These are phyloP conservation scores for Strigamia maritima DNA, from an alignment of 2,888 invertebrate species.

Conservation along the genomic window DNA sequence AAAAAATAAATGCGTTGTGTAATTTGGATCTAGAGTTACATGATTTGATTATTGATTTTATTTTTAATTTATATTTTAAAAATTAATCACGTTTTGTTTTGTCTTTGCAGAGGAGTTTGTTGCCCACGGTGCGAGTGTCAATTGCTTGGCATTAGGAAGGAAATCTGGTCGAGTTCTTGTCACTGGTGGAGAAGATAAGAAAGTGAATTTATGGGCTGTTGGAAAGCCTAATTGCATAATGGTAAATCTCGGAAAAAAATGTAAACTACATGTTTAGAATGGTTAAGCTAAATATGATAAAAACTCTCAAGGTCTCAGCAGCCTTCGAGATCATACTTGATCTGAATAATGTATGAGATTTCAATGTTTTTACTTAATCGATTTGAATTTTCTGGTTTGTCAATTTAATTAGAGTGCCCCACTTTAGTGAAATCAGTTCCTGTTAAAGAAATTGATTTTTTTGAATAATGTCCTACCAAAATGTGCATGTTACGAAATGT, in stretches of 20 bases:
- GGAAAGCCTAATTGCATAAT: slow-evolving; percentile 92
- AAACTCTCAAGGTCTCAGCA: neutral
- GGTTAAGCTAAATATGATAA: neutral
- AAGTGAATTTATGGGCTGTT: slow-evolving; percentile 95
- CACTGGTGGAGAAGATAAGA: slow-evolving; percentile 94
- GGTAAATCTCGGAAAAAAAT: slow-evolving; percentile 59
- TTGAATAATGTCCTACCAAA: neutral
- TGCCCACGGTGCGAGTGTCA: slow-evolving; percentile 80
- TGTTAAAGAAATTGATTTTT: too few species aligned
- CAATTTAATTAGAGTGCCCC: too few species aligned
- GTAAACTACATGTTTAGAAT: neutral
- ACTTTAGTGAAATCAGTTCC: too few species aligned
- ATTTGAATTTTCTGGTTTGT: too few species aligned
- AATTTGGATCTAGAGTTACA: neutral
- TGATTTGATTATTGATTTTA: neutral
- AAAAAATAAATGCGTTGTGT: neutral
- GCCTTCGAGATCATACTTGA: neutral
- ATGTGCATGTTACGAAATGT: neutral
- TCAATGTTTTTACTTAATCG: too few species aligned
- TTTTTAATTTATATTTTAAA: neutral
- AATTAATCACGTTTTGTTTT: slow-evolving; percentile 16
- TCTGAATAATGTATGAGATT: too few species aligned
- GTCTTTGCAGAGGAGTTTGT: slow-evolving; percentile 66
- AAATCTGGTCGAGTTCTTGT: slow-evolving; percentile 87
- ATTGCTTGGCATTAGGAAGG: slow-evolving; percentile 82